These are phyloP conservation scores for Menidia beryllina DNA, from an alignment of 2,113 vertebrate species.

Conservation along the genomic window DNA sequence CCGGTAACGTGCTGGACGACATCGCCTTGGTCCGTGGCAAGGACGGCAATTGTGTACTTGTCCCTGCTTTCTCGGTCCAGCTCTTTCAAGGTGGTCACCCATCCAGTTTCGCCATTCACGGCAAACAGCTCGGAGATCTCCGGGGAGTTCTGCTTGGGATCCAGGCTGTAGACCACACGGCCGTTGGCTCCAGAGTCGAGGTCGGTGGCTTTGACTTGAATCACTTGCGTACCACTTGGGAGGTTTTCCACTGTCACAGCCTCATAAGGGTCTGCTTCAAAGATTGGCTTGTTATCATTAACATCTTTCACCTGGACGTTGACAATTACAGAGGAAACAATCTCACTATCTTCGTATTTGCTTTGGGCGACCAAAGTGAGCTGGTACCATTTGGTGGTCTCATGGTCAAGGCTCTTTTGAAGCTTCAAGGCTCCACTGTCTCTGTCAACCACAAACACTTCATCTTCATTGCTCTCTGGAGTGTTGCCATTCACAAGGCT, in stretches of 20 bases:
- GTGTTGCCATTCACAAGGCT: constrained; percentile 90
- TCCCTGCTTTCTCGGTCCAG: constrained; percentile 88
- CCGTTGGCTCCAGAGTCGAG: constrained; percentile 92
- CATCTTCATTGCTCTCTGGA: constrained; percentile 91
- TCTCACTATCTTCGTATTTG: constrained; percentile 80
- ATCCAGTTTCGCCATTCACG: constrained; percentile 91
- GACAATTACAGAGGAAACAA: constrained; percentile 86
- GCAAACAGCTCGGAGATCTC: constrained; percentile 89
- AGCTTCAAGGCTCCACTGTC: constrained; percentile 91
- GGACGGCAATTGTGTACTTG: constrained; percentile 84
- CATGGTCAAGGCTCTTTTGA: constrained; percentile 93
- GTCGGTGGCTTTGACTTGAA: constrained; percentile 92
- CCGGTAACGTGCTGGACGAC: constrained; percentile 86
- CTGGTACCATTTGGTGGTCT: constrained; percentile 95
- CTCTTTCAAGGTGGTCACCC: constrained; percentile 94
- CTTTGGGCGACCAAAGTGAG: constrained; percentile 87
- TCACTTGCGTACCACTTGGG: constrained; percentile 87
- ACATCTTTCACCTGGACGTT: constrained; percentile 94
- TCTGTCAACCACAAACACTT: constrained; percentile 91
- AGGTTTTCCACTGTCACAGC: constrained; percentile 93
- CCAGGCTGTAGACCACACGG: constrained; percentile 89
- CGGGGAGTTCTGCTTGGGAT: constrained; percentile 82
- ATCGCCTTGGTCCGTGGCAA: constrained; percentile 92
- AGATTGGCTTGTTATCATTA: constrained; percentile 92
- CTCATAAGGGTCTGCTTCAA: constrained; percentile 92